Evolutionary conservation across 2,888 invertebrate genomes (phyloP).

Genomic region (Geophilus truncorum): DNA sequence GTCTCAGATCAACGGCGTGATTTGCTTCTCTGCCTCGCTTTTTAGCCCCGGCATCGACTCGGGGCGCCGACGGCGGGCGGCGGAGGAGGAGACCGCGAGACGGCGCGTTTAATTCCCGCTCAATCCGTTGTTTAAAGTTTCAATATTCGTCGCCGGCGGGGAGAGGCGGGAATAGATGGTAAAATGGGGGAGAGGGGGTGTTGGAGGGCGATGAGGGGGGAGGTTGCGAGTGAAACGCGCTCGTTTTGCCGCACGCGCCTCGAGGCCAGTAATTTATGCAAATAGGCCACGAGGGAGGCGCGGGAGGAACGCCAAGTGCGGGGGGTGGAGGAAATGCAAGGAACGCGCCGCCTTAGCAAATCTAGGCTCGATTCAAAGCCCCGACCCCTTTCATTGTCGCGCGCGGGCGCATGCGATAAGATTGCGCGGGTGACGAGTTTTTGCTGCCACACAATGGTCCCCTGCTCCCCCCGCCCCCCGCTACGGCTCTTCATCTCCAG

Average conservation of each 20-base stretch:
- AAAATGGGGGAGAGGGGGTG: neutral
- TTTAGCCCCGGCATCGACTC: neutral
- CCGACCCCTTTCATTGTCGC: slow-evolving; percentile 16
- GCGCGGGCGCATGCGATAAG: slow-evolving; percentile 12
- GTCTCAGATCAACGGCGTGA: neutral
- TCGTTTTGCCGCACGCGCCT: slow-evolving; percentile 16
- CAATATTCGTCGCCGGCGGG: slow-evolving; percentile 1
- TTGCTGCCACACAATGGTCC: slow-evolving; percentile 6
- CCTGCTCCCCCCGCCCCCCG: neutral
- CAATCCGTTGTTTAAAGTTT: slow-evolving; percentile 20
- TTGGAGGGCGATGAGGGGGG: neutral
- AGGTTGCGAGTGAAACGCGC: neutral
- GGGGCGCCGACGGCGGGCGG: neutral
- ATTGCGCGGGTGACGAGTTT: slow-evolving; percentile 20
- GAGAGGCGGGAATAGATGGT: neutral
- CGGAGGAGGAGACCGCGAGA: neutral
- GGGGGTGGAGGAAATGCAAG: neutral
- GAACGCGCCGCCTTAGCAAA: slow-evolving; percentile 7
- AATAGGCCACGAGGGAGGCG: slow-evolving; percentile 11
- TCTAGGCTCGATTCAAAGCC: slow-evolving; percentile 20
- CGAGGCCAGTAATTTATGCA: slow-evolving; percentile 16
- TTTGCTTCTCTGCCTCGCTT: neutral
- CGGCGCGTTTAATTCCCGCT: slow-evolving; percentile 16
- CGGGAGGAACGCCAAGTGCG: neutral
- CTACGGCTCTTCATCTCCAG: neutral